Percentiles rank a stretch among this genome's conserved stretches.
Conservation (phyloP, 2,113 vertebrate genomes). For the Sminthopsis crassicaudata region DNA sequence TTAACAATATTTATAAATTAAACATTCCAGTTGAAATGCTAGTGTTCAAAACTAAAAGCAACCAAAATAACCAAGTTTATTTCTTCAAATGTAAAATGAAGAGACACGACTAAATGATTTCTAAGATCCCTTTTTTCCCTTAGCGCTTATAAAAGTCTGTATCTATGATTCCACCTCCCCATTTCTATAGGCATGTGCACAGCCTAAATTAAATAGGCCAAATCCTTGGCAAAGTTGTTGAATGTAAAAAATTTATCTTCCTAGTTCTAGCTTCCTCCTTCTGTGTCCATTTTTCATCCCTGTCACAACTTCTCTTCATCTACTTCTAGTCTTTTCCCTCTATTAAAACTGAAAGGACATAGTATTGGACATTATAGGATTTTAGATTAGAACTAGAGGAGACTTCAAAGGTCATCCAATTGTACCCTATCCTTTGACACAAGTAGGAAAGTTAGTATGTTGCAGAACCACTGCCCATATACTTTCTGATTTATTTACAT, state of each 20-base stretch:
- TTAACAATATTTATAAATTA: not conserved
- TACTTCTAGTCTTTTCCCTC: not conserved
- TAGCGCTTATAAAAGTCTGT: not conserved
- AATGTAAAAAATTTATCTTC: not conserved
- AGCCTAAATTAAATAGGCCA: not conserved
- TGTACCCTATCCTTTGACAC: not conserved
- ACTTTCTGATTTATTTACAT: not conserved
- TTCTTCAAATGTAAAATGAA: not conserved
- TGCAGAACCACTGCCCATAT: not conserved
- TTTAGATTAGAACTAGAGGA: not conserved
- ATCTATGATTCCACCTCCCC: not conserved
- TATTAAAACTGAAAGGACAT: not conserved
- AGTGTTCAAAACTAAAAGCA: not conserved
- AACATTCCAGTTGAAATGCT: not conserved
- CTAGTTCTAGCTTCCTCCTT: constrained; percentile 11
- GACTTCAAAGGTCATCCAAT: not conserved
- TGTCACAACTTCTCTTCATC: not conserved
- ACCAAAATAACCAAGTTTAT: not conserved
- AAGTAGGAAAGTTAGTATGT: not conserved
- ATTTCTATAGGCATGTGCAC: not conserved
- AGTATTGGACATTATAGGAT: not conserved
- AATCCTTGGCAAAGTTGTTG: not conserved
- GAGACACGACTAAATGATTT: not conserved
- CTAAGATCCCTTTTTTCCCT: not conserved
- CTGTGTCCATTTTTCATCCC: not conserved